A percentile compares a stretch with the other conserved stretches of the same genome.
phyloP scores from a whole-genome alignment of 2,888 invertebrate species.

The Zeuzera pyrina region DNA sequence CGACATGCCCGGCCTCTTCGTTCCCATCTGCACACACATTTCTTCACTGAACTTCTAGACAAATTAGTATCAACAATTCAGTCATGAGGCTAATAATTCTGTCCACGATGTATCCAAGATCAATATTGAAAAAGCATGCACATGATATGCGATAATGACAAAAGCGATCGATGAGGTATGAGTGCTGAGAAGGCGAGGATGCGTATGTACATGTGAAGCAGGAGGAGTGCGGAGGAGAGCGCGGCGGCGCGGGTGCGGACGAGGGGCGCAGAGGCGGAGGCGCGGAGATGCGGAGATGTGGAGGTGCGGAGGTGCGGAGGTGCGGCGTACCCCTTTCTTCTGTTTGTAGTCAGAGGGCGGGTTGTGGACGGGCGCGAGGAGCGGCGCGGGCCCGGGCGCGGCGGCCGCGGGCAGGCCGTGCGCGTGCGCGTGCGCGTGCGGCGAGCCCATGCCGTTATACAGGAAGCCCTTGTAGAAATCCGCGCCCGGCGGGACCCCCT shows the following conservation, averaged over 20 bases:
- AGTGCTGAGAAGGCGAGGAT: no score
- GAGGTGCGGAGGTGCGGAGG: constrained; percentile 9
- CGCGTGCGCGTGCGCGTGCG: constrained; percentile 43
- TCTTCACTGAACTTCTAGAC: no score
- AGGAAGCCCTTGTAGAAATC: constrained; percentile 90
- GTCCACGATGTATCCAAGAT: no score
- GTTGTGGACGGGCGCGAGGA: constrained; percentile 33
- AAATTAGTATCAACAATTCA: no score
- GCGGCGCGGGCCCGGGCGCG: constrained; percentile 16
- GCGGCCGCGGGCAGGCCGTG: constrained; percentile 18
- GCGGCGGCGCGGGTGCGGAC: no score
- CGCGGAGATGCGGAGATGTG: constrained; percentile 12
- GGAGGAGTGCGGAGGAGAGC: no score
- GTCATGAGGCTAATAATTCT: no score
- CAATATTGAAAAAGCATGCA: no score
- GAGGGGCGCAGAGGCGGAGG: constrained; percentile 8
- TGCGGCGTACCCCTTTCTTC: constrained; percentile 68
- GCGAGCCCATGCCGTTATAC: constrained; percentile 76
- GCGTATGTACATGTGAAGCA: no score
- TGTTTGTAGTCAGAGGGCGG: constrained; percentile 63
- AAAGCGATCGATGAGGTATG: no score
- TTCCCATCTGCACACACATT: constrained; percentile 66
- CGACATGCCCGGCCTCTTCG: constrained; percentile 83
- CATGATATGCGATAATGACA: no score
- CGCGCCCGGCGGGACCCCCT: constrained; percentile 85